Evolutionary conservation across 2,888 invertebrate species (phyloP), one percentile per base, ranked within the genome.

Genomic region (Leptothorax acervorum): DNA sequence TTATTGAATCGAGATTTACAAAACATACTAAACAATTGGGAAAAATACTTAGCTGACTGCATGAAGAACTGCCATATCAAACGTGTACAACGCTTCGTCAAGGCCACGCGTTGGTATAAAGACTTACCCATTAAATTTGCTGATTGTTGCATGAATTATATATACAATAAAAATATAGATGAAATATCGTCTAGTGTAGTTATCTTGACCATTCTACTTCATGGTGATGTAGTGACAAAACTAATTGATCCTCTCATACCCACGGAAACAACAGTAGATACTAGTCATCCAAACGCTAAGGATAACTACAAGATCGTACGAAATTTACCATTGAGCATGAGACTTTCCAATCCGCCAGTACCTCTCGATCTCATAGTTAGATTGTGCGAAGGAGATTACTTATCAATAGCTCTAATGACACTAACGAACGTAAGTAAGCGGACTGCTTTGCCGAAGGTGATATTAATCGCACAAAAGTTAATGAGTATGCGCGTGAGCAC

Each of bases 311-410:
- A 0, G 0, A n/a, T 90, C 0, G 6, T 86, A 0, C 0, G 0
- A 1, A 3, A 82, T 0, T 57, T 92, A 18, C 57, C 88, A 0
- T n/a, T 3, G 0, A 87, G 88, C 1, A 82, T 93, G 12, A 91
- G 82, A n/a, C 15, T 86, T 8, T 85, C 89, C 0, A 93, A 93
- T 85, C 94, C 94, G 3, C 94, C 95, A 0, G 86, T 95, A 0
- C 70, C 94, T 0, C 70, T 93, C 15, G 81, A 90, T 0, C 3
- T 92, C 0, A 8, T 93, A 2, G 76, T 18, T 3, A 83, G 8
- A 39, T 87, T 91, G 15, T 92, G 92, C 76, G 74, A 86, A 2
- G 91, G 90, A 0, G 93, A 94, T 70, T 92, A 89, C 51, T 60
- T 94, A 2, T 82, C 86, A 11, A 23, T 87, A 4, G 88, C 85